Percentiles rank a stretch among this genome's conserved stretches.
These are phyloP conservation scores for Rhagoletis pomonella DNA, from an alignment of 1,140 invertebrate genomes.

Conservation along the genomic window DNA sequence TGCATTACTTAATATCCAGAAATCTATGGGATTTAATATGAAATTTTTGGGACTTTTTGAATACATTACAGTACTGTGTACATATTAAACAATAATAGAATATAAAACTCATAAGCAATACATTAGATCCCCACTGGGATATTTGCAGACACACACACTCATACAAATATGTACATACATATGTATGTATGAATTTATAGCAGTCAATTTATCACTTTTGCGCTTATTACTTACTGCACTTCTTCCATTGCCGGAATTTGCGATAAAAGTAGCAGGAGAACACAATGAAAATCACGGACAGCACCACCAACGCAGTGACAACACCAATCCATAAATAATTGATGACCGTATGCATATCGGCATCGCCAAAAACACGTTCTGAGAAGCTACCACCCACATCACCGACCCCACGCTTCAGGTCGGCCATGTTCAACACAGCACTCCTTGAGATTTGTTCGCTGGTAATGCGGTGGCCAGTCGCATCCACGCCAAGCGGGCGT, in stretches of 20 bases:
- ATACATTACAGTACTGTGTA: too few relatives aligned
- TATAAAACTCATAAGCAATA: too few relatives aligned
- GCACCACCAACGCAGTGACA: conserved; percentile 68
- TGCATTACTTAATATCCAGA: too few relatives aligned
- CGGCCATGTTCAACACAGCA: conserved; percentile 69
- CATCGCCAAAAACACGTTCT: conserved; percentile 61
- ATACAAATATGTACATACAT: too few relatives aligned
- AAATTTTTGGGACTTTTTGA: too few relatives aligned
- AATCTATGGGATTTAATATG: too few relatives aligned
- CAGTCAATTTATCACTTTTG: too few relatives aligned
- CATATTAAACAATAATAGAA: too few relatives aligned
- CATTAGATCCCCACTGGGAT: too few relatives aligned
- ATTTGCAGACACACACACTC: too few relatives aligned
- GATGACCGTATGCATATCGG: conserved; percentile 70
- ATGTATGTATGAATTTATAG: too few relatives aligned
- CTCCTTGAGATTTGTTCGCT: conserved; percentile 71
- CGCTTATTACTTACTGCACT: conserved; percentile 72
- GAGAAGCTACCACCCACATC: conserved; percentile 57
- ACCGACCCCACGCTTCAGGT: conserved; percentile 60
- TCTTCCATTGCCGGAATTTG: conserved; percentile 73
- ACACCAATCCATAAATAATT: conserved; percentile 73
- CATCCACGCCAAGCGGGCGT: conserved; percentile 29
- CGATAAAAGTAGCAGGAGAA: conserved; percentile 73
- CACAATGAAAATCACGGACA: conserved; percentile 70
- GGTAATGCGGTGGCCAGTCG: conserved; percentile 62